Evolutionary conservation across 1,140 invertebrate species (phyloP).

Genomic region (Brachionus plicatilis): DNA sequence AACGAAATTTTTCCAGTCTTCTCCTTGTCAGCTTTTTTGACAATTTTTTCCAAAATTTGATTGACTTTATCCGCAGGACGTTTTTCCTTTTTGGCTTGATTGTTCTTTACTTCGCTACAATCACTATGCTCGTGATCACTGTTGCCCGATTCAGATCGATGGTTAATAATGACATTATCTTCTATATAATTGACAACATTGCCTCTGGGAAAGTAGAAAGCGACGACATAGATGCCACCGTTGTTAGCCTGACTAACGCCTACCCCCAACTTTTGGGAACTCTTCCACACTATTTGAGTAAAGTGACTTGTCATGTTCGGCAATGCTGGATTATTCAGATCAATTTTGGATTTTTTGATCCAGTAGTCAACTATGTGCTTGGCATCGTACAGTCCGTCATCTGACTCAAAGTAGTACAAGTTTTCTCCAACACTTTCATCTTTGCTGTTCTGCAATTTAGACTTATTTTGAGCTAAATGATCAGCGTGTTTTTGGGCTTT

Average conservation of each 20-base stretch:
- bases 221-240: not conserved
- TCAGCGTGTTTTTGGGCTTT: constrained; percentile 12
- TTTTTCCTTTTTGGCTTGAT: constrained; percentile 4
- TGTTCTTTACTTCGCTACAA: not conserved
- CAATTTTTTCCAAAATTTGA: constrained; percentile 26
- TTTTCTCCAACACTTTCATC: constrained; percentile 35
- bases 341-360: constrained; percentile 11
- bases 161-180: not conserved
- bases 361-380: constrained; percentile 20
- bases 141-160: not conserved
- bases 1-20: constrained; percentile 26
- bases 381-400: constrained; percentile 4
- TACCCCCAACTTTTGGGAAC: not conserved
- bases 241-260: not conserved
- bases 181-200: constrained; percentile 22
- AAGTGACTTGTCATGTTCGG: not conserved
- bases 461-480: not conserved
- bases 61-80: not conserved
- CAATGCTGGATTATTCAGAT: not conserved
- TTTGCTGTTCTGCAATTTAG: not conserved
- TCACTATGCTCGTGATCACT: constrained; percentile 10
- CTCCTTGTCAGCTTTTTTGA: constrained; percentile 31
- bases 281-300: constrained; percentile 40
- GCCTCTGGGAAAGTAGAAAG: constrained; percentile 31
- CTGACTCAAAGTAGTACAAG: constrained; percentile 33